These are phyloP conservation scores for Eulemur mongoz DNA, from an alignment of 2,797 vertebrate genomes.

Conservation along the genomic window DNA sequence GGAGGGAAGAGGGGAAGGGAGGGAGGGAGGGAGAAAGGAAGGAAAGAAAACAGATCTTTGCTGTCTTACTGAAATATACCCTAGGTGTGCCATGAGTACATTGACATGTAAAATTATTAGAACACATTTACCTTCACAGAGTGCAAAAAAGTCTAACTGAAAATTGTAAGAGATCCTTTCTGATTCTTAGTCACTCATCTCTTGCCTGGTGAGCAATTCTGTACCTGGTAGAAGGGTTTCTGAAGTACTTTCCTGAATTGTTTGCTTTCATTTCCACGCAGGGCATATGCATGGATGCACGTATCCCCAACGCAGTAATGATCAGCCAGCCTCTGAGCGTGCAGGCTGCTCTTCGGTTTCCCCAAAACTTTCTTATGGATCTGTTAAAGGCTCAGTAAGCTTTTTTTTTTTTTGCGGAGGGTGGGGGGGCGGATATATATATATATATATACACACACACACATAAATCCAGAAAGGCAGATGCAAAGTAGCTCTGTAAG, in stretches of 20 bases:
- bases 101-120: neutral
- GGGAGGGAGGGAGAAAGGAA: too few relatives aligned
- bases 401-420: too few relatives aligned
- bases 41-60: too few relatives aligned
- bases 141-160: neutral
- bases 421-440: too few relatives aligned
- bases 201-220: neutral
- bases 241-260: neutral
- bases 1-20: neutral
- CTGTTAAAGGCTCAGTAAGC: neutral
- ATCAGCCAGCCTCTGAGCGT: neutral
- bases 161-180: neutral
- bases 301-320: fast-evolving
- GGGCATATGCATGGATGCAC: fast-evolving
- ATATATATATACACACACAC: too few relatives aligned
- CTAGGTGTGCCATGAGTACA: neutral
- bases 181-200: neutral
- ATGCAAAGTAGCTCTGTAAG: too few relatives aligned
- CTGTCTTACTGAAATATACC: neutral
- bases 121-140: neutral
- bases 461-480: neutral
- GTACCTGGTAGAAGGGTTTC: neutral
- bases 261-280: neutral
- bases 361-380: neutral
- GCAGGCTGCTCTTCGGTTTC: neutral